Conservation (phyloP, 2,797 vertebrate genomes). For the Megaceryle alcyon region DNA sequence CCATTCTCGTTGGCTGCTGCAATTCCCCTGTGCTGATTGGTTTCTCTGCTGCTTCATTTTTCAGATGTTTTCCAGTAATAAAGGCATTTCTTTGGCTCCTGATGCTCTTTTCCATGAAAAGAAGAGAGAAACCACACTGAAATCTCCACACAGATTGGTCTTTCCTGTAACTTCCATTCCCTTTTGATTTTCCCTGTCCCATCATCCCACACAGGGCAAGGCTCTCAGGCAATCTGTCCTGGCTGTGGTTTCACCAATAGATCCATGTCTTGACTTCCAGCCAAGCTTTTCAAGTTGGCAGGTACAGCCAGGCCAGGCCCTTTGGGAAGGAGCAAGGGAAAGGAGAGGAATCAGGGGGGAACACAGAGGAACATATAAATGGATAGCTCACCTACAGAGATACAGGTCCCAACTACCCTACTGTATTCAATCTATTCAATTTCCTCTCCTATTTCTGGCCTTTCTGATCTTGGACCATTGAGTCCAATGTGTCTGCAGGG, state of each 20-base stretch:
- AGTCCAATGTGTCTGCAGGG: background rate
- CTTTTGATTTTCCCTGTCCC: background rate
- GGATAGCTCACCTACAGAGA: background rate
- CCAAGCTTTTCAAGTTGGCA: background rate
- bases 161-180: background rate
- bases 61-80: background rate
- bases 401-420: background rate
- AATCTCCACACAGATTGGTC: background rate
- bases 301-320: background rate
- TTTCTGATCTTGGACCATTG: background rate
- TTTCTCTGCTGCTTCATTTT: conserved; percentile 11
- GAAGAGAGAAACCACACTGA: background rate
- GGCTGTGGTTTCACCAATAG: background rate
- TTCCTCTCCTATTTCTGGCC: background rate
- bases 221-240: background rate
- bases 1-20: conserved; percentile 51
- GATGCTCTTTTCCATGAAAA: background rate
- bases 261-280: accelerated
- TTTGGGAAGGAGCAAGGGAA: background rate
- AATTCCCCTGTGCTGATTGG: background rate
- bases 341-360: background rate
- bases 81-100: background rate
- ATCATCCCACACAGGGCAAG: background rate
- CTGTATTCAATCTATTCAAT: background rate
- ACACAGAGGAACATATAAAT: background rate